Conservation (phyloP, 2,113 vertebrate genomes). For the Xiphophorus couchianus region DNA sequence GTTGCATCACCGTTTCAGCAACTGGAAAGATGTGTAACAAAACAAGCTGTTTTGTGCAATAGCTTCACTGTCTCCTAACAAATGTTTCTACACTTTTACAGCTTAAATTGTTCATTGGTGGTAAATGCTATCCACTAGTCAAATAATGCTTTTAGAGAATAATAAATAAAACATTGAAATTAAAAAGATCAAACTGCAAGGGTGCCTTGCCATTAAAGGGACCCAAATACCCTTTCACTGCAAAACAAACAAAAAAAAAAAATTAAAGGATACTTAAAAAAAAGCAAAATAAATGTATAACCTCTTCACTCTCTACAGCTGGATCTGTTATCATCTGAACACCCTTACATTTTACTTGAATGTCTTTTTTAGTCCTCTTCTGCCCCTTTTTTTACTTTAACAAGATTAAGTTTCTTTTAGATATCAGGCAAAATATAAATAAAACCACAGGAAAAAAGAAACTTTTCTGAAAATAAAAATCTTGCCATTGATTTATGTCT, state of each 20-base stretch:
- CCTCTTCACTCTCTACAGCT: slow-evolving; percentile 32
- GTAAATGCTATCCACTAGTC: neutral
- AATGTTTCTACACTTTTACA: too few relatives aligned
- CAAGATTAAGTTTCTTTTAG: slow-evolving; percentile 35
- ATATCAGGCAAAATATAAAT: slow-evolving; percentile 12
- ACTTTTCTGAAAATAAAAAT: neutral
- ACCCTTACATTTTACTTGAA: slow-evolving; percentile 3
- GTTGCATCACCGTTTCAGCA: too few relatives aligned
- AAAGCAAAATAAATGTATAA: slow-evolving; percentile 33
- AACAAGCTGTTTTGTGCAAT: neutral
- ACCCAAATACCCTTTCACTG: too few relatives aligned
- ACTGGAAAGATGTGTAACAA: neutral
- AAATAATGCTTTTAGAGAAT: neutral
- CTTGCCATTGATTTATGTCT: neutral
- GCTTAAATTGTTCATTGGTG: too few relatives aligned
- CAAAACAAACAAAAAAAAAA: too few relatives aligned
- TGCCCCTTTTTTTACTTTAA: slow-evolving; percentile 26
- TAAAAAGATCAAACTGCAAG: too few relatives aligned
- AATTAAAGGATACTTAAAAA: neutral
- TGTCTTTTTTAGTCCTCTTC: slow-evolving; percentile 9
- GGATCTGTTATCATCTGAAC: slow-evolving; percentile 44
- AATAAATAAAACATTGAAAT: neutral
- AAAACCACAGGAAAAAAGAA: neutral
- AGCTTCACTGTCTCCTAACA: too few relatives aligned
- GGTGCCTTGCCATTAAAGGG: too few relatives aligned